Base-by-base conservation (phyloP, 2,888 invertebrate genomes). In the Cheilosia impressa region DNA sequence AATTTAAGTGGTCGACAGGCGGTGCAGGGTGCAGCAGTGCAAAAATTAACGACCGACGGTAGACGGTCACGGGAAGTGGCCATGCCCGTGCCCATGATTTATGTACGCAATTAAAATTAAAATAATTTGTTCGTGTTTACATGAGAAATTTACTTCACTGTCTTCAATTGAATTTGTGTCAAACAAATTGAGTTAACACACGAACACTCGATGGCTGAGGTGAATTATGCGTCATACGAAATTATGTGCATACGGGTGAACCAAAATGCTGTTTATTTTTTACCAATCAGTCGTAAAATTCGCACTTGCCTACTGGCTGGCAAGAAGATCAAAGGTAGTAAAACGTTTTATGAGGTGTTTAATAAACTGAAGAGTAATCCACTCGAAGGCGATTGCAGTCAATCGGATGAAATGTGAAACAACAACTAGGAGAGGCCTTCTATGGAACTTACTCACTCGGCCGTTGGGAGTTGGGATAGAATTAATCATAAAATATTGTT, bases 401-500 rank as follows among this genome's bases (percentile, higher is more conserved):
- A 53, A 43, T 52, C 38, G 69, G 47, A 71, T 71, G 71, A 78
- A 63, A 63, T 38, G 50, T 47, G 43, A 17, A 57, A 72, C 45
- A 60, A 27, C 38, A 13, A 34, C 50, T 15, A 7, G 45, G 9
- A 27, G 31, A 24, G 41, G 9, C n/a, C n/a, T 15, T 22, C 60
- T 72, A 62, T n/a, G 41, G 4, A 4, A 38, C 38, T 34, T 27
- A 41, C 41, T 34, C 22, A 9, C 50, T 6, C 1, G 19, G 62
- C 53, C 57, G 31, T 73, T 63, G 27, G 6, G 2, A 6, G 24
- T 24, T 2, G 41, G 38, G 55, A 62, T 72, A 65, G 66, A 83
- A 72, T 78, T 77, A 77, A 83, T 78, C 83, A 83, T 78, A 73
- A 83, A 83, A 78, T 77, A 50, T 72, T 83, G 78, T 83, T 78